These are phyloP conservation scores for Brachionus asplanchnoidis DNA, from an alignment of 1,140 invertebrate species.

Conservation along the genomic window DNA sequence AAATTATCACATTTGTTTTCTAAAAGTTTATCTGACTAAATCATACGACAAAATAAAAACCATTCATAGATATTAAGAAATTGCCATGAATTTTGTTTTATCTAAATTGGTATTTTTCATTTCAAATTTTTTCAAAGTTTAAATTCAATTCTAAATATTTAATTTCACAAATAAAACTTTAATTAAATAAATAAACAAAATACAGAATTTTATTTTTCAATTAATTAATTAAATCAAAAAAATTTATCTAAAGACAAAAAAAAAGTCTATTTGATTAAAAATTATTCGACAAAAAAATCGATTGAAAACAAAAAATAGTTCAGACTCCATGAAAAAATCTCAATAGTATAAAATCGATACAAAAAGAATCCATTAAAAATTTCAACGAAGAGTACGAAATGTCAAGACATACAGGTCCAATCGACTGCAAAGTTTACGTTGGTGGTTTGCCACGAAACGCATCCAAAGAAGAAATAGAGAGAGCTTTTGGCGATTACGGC, in stretches of 20 bases:
- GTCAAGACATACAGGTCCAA: constrained; percentile 23
- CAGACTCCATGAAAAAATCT: not conserved
- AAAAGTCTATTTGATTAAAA: not conserved
- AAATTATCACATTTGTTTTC: too few species aligned
- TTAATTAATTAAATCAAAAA: not conserved
- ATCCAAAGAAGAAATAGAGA: constrained; percentile 59
- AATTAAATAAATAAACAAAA: too few species aligned
- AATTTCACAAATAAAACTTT: too few species aligned
- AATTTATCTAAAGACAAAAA: not conserved
- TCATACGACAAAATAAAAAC: too few species aligned
- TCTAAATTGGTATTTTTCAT: too few species aligned
- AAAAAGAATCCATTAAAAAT: not conserved
- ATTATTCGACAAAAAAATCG: not conserved
- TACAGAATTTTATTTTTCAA: not conserved
- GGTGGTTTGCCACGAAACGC: constrained; percentile 69
- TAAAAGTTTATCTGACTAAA: too few species aligned
- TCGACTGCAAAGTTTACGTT: constrained; percentile 90
- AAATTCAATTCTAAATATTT: too few species aligned
- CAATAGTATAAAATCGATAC: constrained; percentile 1
- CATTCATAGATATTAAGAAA: too few species aligned
- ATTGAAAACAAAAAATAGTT: not conserved
- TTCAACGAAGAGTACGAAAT: not conserved
- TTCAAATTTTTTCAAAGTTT: too few species aligned
- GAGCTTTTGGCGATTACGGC: constrained; percentile 89
- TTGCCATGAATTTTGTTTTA: too few species aligned